phyloP scores from a whole-genome alignment of 2,113 vertebrate genomes.

The Chionis minor region DNA sequence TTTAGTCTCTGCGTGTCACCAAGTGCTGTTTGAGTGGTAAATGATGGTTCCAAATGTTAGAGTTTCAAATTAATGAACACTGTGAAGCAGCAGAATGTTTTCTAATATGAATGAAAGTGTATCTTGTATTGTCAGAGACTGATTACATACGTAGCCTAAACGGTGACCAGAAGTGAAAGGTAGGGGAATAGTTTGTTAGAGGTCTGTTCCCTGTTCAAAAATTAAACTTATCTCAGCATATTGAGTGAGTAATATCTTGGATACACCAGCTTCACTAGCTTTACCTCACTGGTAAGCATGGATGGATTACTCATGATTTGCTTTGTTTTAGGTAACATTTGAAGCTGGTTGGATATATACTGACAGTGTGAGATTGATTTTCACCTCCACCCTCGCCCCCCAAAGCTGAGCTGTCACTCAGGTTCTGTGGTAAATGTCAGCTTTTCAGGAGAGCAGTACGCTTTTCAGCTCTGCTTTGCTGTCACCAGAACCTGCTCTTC shows the following conservation, averaged over 20 bases:
- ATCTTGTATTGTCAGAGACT: neutral
- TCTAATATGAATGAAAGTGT: neutral
- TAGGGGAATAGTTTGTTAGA: neutral
- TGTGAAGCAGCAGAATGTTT: neutral
- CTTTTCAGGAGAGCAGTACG: neutral
- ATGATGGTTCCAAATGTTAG: neutral
- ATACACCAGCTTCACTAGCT: neutral
- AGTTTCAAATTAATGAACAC: neutral
- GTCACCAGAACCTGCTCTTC: neutral
- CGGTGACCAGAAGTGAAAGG: neutral
- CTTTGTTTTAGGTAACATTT: neutral
- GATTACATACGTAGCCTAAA: neutral
- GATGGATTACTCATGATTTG: neutral
- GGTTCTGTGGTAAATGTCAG: neutral
- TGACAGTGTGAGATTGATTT: neutral
- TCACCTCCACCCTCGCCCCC: neutral
- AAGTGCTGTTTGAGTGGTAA: neutral
- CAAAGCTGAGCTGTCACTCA: neutral
- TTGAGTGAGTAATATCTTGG: neutral
- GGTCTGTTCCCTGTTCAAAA: neutral
- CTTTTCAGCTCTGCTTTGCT: neutral
- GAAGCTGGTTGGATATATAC: neutral
- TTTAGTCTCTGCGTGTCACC: neutral
- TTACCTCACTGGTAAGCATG: neutral
- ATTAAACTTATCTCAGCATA: neutral